Evolutionary conservation across 2,888 invertebrate species (phyloP), one percentile per base, ranked within the genome.

Genomic region (Tenthredo mesomela): DNA sequence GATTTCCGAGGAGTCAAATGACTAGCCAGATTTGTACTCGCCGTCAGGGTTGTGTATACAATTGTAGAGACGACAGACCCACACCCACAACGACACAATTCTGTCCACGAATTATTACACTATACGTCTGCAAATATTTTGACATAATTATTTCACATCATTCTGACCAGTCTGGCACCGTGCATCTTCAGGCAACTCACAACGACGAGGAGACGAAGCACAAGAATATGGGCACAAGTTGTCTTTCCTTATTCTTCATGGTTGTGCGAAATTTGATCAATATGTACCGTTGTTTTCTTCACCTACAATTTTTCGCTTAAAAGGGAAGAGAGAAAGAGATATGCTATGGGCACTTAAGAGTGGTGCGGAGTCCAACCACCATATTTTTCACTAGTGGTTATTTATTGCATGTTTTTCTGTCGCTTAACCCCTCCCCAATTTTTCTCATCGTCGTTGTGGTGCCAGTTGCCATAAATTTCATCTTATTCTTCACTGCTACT

Each of bases 371-470:
- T 86, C 87, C 85, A 89, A 88, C 89, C 88, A 86, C 86, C 85
- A 87, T 90, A 91, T 90, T 91, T 91, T 90, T 91, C 90, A 89
- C 90, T 88, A 89, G 88, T 88, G 88, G 86, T 89, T 90, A 89
- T 91, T 89, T 90, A 89, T 91, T 88, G 87, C 87, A 88, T 90
- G 88, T 90, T 89, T 89, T 89, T 88, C 87, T 84, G 75, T 15
- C 71, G 75, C 50, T n/a, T 84, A 82, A 84, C 71, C 75, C 84
- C 82, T 61, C 82, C 84, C 85, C 75, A 40, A 85, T 70, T 67
- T 29, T 67, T 33, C 33, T 67, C 75, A 77, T 84, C 54, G 40
- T 67, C 47, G 82, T 85, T 84, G 85, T 86, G 82, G 86, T 47
- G 61, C 65, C 84, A 50, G 33, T 78, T 50, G 54, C 73, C 86